A percentile compares a stretch with the other conserved stretches of the same genome.
Conservation (phyloP, 1,140 invertebrate genomes). For the Scaptomyza pallida region DNA sequence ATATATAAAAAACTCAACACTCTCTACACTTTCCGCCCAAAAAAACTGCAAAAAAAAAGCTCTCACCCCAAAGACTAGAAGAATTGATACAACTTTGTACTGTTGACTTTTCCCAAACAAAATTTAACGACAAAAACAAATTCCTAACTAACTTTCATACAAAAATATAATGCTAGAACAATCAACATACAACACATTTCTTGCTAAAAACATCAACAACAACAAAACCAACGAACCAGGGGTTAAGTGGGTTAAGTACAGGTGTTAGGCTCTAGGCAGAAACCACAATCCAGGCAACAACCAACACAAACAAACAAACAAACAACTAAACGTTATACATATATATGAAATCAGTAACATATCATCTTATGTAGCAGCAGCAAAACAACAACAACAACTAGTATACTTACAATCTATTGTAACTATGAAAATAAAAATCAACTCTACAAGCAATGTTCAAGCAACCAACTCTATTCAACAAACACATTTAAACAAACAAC, state of each 20-base stretch:
- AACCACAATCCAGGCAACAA: slow-evolving; percentile 14
- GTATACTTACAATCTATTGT: slow-evolving; percentile 48
- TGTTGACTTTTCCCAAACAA: slow-evolving; percentile 16
- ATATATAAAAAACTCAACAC: slow-evolving; percentile 45
- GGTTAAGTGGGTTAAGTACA: slow-evolving; percentile 23
- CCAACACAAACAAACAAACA: slow-evolving; percentile 27
- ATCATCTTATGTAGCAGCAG: slow-evolving; percentile 76
- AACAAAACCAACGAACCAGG: slow-evolving; percentile 53
- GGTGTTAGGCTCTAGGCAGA: slow-evolving; percentile 15
- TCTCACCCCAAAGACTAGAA: slow-evolving; percentile 66
- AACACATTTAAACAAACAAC: slow-evolving; percentile 26
- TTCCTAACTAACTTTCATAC: slow-evolving; percentile 70
- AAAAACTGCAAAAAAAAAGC: slow-evolving; percentile 36
- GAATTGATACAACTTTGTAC: slow-evolving; percentile 40
- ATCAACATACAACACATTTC: slow-evolving; percentile 70
- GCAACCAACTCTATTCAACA: slow-evolving; percentile 33
- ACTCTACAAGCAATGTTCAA: slow-evolving; percentile 62
- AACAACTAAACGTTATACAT: slow-evolving; percentile 35
- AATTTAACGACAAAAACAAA: slow-evolving; percentile 14
- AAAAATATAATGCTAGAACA: slow-evolving; percentile 78
- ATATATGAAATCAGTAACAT: slow-evolving; percentile 75
- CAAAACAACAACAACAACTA: slow-evolving; percentile 35
- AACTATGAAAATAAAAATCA: slow-evolving; percentile 48
- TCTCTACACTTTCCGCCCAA: slow-evolving; percentile 73
- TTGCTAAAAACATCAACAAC: slow-evolving; percentile 56